Evolutionary conservation across 2,888 invertebrate genomes (phyloP).

Genomic region (Selenia dentaria): DNA sequence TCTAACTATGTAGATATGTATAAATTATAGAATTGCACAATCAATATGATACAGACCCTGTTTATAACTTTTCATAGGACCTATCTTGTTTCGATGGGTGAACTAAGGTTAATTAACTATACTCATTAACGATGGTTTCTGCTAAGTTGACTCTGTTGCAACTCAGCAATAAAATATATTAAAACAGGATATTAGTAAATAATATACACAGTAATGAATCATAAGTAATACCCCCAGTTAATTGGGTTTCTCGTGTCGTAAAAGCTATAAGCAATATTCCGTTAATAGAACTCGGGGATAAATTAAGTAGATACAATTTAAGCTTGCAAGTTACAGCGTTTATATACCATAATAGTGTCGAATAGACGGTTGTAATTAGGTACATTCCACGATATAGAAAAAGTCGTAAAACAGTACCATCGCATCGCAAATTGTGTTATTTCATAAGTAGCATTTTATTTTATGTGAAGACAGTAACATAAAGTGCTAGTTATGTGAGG

Average conservation of each 20-base stretch:
- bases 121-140: no score
- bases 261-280: constrained; percentile 24
- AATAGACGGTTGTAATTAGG: constrained; percentile 12
- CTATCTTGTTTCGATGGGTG: no score
- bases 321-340: constrained; percentile 37
- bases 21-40: no score
- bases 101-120: no score
- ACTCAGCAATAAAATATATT: neutral
- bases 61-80: no score
- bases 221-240: constrained; percentile 8
- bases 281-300: constrained; percentile 23
- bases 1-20: no score
- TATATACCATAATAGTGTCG: constrained; percentile 34
- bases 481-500: constrained; percentile 41
- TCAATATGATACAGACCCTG: no score
- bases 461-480: constrained; percentile 42
- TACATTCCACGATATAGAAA: constrained; percentile 19
- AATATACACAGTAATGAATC: constrained; percentile 1
- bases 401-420: constrained; percentile 45
- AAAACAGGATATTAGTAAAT: neutral
- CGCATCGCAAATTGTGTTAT: constrained; percentile 50
- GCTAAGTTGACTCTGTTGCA: neutral
- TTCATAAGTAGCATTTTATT: constrained; percentile 49
- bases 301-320: constrained; percentile 45
- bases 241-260: constrained; percentile 21